These are phyloP conservation scores for Camponotus fellah DNA, from an alignment of 2,888 invertebrate species.

Conservation along the genomic window DNA sequence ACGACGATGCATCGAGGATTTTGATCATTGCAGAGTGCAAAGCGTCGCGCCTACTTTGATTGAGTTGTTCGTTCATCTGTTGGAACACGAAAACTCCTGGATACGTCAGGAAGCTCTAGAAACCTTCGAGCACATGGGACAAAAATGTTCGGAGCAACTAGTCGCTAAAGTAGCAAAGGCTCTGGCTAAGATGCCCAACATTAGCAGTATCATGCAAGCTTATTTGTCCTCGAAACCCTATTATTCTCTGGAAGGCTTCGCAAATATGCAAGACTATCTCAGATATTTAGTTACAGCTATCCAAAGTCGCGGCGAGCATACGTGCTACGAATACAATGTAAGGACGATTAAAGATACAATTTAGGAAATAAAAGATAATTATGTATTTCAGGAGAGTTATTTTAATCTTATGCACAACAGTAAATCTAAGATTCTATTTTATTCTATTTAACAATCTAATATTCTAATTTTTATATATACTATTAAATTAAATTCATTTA, in stretches of 20 bases:
- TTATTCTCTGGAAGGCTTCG: constrained; percentile 66
- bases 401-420: background rate
- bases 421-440: no score
- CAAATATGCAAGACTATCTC: constrained; percentile 69
- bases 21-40: background rate
- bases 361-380: constrained; percentile 6
- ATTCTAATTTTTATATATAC: background rate
- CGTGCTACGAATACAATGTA: constrained; percentile 64
- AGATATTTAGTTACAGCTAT: constrained; percentile 56
- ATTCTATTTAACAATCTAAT: no score
- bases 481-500: no score
- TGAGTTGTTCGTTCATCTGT: constrained; percentile 75
- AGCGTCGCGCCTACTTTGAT: constrained; percentile 60
- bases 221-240: constrained; percentile 75
- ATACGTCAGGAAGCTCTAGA: constrained; percentile 81
- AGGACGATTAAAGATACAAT: constrained; percentile 6
- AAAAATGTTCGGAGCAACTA: constrained; percentile 74
- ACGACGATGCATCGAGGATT: background rate
- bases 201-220: constrained; percentile 74
- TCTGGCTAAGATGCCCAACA: constrained; percentile 67
- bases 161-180: constrained; percentile 74
- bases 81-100: constrained; percentile 77
- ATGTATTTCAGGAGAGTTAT: background rate
- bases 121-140: constrained; percentile 78
- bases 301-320: constrained; percentile 62